Percentiles rank a stretch among this genome's conserved stretches.
These are phyloP conservation scores for Rhabdomys dilectus DNA, from an alignment of 2,113 vertebrate species.

Conservation along the genomic window DNA sequence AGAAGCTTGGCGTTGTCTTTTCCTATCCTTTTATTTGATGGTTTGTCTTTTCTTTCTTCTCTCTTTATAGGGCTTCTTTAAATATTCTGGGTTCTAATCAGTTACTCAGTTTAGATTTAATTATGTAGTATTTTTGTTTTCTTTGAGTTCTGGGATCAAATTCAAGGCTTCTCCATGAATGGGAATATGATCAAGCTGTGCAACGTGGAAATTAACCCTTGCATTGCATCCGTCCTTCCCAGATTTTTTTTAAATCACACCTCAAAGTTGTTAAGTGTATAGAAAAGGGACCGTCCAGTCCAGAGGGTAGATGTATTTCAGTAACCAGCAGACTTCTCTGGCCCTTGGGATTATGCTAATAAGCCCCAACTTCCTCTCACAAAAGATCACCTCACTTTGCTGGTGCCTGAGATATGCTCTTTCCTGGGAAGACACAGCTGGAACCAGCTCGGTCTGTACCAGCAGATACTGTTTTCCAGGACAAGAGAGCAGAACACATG, in stretches of 20 bases:
- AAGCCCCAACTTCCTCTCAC: background rate
- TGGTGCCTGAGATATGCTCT: background rate
- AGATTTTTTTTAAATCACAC: constrained; percentile 6
- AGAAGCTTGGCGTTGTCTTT: background rate
- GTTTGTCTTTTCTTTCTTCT: background rate
- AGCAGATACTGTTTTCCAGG: background rate
- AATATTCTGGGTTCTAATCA: background rate
- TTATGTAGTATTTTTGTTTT: background rate
- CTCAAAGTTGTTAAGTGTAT: background rate
- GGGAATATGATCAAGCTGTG: background rate
- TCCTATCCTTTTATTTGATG: background rate
- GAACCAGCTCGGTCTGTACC: background rate
- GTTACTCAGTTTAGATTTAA: constrained; percentile 12
- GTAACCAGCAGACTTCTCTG: background rate
- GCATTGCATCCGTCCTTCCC: background rate
- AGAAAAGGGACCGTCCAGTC: background rate
- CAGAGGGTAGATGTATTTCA: background rate
- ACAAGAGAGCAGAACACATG: background rate
- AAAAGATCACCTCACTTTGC: background rate
- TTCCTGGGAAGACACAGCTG: constrained; percentile 5
- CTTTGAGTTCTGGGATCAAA: background rate
- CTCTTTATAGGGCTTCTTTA: constrained; percentile 16
- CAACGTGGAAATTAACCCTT: background rate
- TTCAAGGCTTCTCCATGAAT: background rate
- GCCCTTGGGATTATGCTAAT: background rate